Base-by-base conservation (phyloP, 2,797 vertebrate species). In the Sebastes goodei region DNA sequence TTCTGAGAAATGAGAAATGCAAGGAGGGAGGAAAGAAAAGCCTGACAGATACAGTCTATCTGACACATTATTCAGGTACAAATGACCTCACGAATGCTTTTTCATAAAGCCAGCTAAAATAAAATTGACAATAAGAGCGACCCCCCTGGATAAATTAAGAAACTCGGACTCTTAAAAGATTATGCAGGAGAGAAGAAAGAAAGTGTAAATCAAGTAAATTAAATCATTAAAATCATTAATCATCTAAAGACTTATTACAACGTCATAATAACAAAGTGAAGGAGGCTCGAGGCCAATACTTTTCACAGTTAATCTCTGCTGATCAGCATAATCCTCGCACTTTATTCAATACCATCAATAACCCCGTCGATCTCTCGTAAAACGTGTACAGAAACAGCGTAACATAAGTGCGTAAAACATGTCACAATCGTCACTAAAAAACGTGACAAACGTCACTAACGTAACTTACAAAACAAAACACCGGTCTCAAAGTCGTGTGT, bases 1-100 rank as follows among this genome's bases (percentile, higher is more conserved):
- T 79, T 83, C 80, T 88, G 86, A 88, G 75, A 71, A 81, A 61
- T 75, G 23, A 86, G 82, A 82, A 89, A 55, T 30, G 6, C 23
- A 65, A 59, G 53, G 29, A 62, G 71, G 30, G 62, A 74, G 27
- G 32, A 3, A 65, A 27, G 15, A 67, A 30, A 30, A 67, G 25
- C 32, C 35, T n/a, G 52, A 77, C 32, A 30, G 21, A 82, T 38
- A 15, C 8, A 10, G 52, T 32, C 8, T 38, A 21, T 35, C 32
- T 63, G n/a, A 63, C 10, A 11, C 10, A 61, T 32, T 11, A 32
- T 32, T 20, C 17, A 30, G 30, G 1, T n/a, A 62, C 61, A 21
- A 63, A 62, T 33, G 10, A 61, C 57, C 57, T 20, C 27, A 60
- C 27, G 9, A 30, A 30, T 30, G 59, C 17, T 30, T 32, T 32